These are phyloP conservation scores for Ptychadena robeensis DNA, from an alignment of 2,797 vertebrate species.

Conservation along the genomic window DNA sequence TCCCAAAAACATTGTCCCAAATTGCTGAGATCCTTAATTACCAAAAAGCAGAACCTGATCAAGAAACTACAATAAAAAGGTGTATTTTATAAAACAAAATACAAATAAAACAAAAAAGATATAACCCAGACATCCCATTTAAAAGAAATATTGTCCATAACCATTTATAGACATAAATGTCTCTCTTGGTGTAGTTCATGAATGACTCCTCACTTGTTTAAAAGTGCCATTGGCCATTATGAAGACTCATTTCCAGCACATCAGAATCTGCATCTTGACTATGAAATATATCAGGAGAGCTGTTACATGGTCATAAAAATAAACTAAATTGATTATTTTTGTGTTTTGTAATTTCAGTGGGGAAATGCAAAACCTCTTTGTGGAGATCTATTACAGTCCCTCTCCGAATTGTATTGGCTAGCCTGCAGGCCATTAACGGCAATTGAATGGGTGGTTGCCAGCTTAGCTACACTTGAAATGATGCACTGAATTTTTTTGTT, in stretches of 20 bases:
- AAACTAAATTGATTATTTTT: conserved; percentile 45
- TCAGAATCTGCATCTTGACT: conserved; percentile 5
- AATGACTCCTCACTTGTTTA: conserved; percentile 13
- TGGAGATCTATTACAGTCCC: conserved; percentile 30
- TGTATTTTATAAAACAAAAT: not conserved
- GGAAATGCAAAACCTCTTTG: conserved; percentile 43
- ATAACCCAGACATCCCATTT: not conserved
- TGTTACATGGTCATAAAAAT: conserved; percentile 31
- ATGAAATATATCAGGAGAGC: conserved; percentile 13
- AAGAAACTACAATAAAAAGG: too few relatives aligned
- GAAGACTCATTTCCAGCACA: conserved; percentile 29
- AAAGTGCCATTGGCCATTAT: conserved; percentile 30
- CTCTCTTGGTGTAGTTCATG: conserved; percentile 17
- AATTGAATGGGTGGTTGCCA: conserved; percentile 38
- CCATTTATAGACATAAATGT: not conserved
- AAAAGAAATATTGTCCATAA: not conserved
- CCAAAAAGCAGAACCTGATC: too few relatives aligned
- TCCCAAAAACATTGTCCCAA: too few relatives aligned
- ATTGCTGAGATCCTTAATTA: too few relatives aligned
- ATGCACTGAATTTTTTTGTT: conserved; percentile 29
- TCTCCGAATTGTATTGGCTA: conserved; percentile 10
- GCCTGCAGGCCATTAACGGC: conserved; percentile 37
- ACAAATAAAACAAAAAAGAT: not conserved
- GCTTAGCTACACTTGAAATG: conserved; percentile 31
- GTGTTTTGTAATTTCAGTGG: conserved; percentile 47